Conservation (phyloP, 2,113 vertebrate genomes). For the Polypterus bichir region DNA sequence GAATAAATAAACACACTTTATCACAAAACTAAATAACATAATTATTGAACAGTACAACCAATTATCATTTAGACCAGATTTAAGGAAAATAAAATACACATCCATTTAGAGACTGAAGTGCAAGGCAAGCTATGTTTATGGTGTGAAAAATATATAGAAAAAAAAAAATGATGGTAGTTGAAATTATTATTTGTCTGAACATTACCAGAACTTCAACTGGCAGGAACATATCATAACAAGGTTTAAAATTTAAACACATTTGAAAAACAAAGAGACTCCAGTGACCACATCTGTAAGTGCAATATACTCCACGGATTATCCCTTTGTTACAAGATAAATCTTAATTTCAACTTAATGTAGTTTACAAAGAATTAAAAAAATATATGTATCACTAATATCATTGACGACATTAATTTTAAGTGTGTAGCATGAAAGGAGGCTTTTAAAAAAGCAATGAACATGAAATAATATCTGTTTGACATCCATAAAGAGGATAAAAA, state of each 20-base stretch:
- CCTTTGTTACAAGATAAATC: conserved; percentile 62
- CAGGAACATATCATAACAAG: conserved; percentile 52
- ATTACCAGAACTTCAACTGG: no score
- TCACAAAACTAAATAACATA: no score
- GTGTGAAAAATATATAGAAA: conserved; percentile 24
- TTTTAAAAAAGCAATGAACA: conserved; percentile 88
- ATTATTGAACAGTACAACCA: no score
- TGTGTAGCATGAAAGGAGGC: conserved; percentile 42
- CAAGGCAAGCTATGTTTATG: background rate
- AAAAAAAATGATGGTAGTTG: conserved; percentile 8
- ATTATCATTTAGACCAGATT: no score
- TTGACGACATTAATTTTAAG: conserved; percentile 54
- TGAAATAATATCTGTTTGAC: conserved; percentile 88
- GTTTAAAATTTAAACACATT: conserved; percentile 65
- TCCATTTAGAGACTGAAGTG: no score
- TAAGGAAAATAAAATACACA: no score
- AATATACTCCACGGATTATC: conserved; percentile 57
- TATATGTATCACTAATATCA: conserved; percentile 43
- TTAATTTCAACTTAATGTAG: conserved; percentile 56
- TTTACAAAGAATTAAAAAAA: conserved; percentile 46
- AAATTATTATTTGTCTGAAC: no score
- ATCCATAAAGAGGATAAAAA: conserved; percentile 69
- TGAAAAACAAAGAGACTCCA: conserved; percentile 67
- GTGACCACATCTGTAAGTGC: conserved; percentile 66
- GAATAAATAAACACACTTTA: no score